phyloP scores from a whole-genome alignment of 2,888 invertebrate genomes.

The Antheraea yamamai region DNA sequence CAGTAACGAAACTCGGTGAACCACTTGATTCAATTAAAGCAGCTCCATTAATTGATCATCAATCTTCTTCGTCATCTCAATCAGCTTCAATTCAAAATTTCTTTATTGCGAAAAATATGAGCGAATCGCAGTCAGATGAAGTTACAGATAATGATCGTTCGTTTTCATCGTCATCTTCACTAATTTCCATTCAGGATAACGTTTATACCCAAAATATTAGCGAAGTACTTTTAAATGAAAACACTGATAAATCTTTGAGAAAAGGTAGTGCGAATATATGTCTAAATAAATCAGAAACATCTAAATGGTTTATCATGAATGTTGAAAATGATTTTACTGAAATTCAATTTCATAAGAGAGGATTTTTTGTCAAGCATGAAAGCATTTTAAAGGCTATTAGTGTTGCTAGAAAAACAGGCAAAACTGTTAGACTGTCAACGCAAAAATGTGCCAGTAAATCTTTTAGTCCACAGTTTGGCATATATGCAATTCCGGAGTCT shows the following conservation, averaged over 20 bases:
- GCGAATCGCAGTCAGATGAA: neutral
- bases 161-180: neutral
- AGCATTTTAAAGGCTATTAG: slow-evolving; percentile 74
- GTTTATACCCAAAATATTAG: neutral
- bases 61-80: neutral
- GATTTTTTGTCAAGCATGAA: slow-evolving; percentile 79
- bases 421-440: slow-evolving; percentile 75
- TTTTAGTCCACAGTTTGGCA: slow-evolving; percentile 62
- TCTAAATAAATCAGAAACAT: slow-evolving; percentile 37
- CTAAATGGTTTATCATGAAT: slow-evolving; percentile 81
- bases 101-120: neutral
- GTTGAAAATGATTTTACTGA: slow-evolving; percentile 80
- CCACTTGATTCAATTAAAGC: neutral
- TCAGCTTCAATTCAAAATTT: neutral
- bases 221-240: neutral
- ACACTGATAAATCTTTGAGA: neutral
- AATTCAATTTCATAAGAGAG: slow-evolving; percentile 73
- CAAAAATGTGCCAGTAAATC: slow-evolving; percentile 49
- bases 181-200: neutral
- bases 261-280: slow-evolving; percentile 18
- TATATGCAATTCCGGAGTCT: slow-evolving; percentile 68
- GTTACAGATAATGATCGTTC: neutral
- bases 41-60: neutral
- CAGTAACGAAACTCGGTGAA: slow-evolving; percentile 50
- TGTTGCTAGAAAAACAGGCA: slow-evolving; percentile 67